A percentile compares a stretch with the other conserved stretches of the same genome.
phyloP scores from a whole-genome alignment of 2,797 vertebrate species.

The Malacoraja senta region DNA sequence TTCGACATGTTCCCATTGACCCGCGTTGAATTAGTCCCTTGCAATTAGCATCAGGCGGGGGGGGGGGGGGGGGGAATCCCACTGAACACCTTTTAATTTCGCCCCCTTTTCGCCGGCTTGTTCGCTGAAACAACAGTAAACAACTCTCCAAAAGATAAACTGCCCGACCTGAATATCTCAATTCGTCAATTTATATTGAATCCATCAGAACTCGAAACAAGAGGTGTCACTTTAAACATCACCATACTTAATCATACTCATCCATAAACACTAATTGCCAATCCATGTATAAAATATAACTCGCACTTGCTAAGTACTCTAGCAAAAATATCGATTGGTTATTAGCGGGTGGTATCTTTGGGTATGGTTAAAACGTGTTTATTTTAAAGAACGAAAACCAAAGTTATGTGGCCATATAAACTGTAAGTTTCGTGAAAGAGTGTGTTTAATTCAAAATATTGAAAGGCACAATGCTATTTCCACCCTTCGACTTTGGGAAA shows the following conservation, averaged over 20 bases:
- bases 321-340: not conserved
- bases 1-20: constrained; percentile 17
- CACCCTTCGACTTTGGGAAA: constrained; percentile 54
- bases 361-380: not conserved
- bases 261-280: constrained; percentile 5
- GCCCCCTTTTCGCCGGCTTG: too few relatives aligned
- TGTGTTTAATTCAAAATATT: not conserved
- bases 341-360: not conserved
- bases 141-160: not conserved
- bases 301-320: not conserved
- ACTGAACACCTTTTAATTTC: not conserved
- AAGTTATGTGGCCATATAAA: not conserved
- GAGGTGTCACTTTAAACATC: not conserved
- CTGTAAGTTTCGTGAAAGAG: not conserved
- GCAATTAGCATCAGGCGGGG: not conserved
- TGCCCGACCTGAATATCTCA: too few relatives aligned
- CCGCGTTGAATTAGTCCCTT: not conserved
- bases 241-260: not conserved
- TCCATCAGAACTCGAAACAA: not conserved
- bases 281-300: not conserved
- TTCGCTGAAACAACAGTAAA: not conserved
- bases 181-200: not conserved
- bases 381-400: not conserved
- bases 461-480: constrained; percentile 47
- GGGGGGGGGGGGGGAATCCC: too few relatives aligned